Evolutionary conservation across 35 echinoderm and acorn worm species (phyloP).

Genomic region (Chiridota heheva): DNA sequence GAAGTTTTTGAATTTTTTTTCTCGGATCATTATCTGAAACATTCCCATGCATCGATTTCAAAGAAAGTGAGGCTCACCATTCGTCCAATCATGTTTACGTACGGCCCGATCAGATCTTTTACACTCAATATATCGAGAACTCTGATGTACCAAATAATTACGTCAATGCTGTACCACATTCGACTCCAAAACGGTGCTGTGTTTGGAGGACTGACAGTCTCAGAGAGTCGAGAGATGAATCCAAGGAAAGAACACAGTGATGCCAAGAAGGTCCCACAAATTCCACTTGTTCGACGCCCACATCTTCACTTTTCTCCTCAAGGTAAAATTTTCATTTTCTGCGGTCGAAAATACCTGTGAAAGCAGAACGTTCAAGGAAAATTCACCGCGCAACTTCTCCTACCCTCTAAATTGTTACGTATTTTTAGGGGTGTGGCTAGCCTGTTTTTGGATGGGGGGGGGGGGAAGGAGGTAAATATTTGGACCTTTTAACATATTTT

Average conservation of each 20-base stretch:
- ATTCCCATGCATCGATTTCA: too few species aligned
- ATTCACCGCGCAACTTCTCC: too few species aligned
- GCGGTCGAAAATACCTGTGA: constrained; percentile 66
- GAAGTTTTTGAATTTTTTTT: too few species aligned
- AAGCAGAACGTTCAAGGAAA: too few species aligned
- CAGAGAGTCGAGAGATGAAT: background rate
- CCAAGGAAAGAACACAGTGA: constrained; percentile 55
- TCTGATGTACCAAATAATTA: constrained; percentile 88
- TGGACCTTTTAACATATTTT: too few species aligned
- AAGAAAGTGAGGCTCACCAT: constrained; percentile 67
- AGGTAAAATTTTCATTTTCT: constrained; percentile 51
- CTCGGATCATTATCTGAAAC: too few species aligned
- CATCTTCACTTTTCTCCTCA: constrained; percentile 60
- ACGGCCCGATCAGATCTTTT: constrained; percentile 77
- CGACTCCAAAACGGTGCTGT: constrained; percentile 18
- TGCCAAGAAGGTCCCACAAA: constrained; percentile 65
- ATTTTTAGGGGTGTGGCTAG: too few species aligned
- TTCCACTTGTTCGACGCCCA: constrained; percentile 87
- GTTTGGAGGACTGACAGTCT: too few species aligned
- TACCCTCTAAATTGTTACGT: too few species aligned
- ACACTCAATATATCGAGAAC: constrained; percentile 86
- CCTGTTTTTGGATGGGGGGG: too few species aligned
- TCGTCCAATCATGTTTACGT: constrained; percentile 86
- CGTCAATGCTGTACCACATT: constrained; percentile 61
- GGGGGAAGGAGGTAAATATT: too few species aligned